A percentile compares a stretch with the other conserved stretches of the same genome.
phyloP scores from a whole-genome alignment of 2,888 invertebrate species.

The Epirrhoe alternata region DNA sequence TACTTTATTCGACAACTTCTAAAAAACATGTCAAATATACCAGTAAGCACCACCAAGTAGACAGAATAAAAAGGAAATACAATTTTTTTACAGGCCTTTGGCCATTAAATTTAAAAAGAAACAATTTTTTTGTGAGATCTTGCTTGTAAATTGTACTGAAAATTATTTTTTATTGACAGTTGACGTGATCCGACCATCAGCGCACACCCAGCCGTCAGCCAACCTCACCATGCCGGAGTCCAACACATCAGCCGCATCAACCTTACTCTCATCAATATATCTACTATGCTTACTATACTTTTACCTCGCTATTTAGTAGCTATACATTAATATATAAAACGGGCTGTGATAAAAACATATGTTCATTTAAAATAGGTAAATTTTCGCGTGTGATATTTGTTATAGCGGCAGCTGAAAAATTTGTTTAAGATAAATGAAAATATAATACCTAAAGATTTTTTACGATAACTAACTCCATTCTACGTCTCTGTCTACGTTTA shows the following conservation, averaged over 20 bases:
- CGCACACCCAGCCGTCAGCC: constrained; percentile 63
- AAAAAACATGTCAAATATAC: too few species aligned
- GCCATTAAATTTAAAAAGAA: too few species aligned
- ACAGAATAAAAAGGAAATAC: too few species aligned
- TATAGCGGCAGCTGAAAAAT: constrained; percentile 27
- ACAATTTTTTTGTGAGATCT: too few species aligned
- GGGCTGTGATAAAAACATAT: constrained; percentile 78
- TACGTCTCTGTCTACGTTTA: background rate
- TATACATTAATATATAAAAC: constrained; percentile 60
- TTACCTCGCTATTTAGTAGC: constrained; percentile 59
- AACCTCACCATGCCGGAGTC: constrained; percentile 66
- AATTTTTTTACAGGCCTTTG: too few species aligned
- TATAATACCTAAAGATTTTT: background rate
- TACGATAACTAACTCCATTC: background rate
- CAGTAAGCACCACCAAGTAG: too few species aligned
- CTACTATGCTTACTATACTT: constrained; percentile 54
- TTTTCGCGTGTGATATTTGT: constrained; percentile 47
- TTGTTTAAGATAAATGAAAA: background rate
- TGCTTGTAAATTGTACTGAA: too few species aligned
- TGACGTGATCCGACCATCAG: constrained; percentile 72
- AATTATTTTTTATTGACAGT: constrained; percentile 61
- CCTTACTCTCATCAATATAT: constrained; percentile 47
- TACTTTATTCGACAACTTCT: too few species aligned
- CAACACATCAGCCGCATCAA: constrained; percentile 59
- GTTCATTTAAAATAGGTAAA: constrained; percentile 54